phyloP scores from a whole-genome alignment of 1,140 invertebrate species.

The Drosophila albomicans region DNA sequence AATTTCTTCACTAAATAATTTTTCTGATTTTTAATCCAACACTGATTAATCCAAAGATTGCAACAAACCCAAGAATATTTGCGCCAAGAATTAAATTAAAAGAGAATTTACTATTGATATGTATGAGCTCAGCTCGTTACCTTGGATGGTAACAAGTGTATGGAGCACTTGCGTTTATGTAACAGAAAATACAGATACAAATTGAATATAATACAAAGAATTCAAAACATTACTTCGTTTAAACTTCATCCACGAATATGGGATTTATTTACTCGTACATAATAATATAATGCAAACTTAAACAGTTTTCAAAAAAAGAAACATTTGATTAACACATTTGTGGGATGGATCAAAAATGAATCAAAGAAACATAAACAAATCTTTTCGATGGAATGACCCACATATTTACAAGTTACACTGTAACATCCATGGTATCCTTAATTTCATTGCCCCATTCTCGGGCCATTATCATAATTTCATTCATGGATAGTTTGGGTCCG shows the following conservation, averaged over 20 bases:
- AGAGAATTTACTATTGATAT: neutral
- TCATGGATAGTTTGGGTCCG: constrained; percentile 91
- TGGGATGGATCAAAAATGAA: constrained; percentile 29
- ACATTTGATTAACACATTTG: constrained; percentile 30
- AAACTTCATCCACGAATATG: constrained; percentile 32
- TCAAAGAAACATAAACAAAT: constrained; percentile 59
- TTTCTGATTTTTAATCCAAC: no score
- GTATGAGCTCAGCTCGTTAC: neutral
- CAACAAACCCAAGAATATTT: no score
- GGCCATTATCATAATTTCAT: constrained; percentile 91
- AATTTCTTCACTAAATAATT: no score
- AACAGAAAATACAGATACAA: neutral
- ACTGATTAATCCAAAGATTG: no score
- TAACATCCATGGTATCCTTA: constrained; percentile 64
- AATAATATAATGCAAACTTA: constrained; percentile 34
- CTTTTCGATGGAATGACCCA: constrained; percentile 32
- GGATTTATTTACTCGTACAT: constrained; percentile 48
- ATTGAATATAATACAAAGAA: neutral
- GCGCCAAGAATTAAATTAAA: no score
- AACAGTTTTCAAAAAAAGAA: constrained; percentile 29
- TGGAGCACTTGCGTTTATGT: neutral
- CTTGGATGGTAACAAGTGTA: neutral
- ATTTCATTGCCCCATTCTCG: constrained; percentile 90
- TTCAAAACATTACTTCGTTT: neutral
- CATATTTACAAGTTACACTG: constrained; percentile 37